Conservation (phyloP, 2,113 vertebrate species). For the Leptobrachium ailaonicum region DNA sequence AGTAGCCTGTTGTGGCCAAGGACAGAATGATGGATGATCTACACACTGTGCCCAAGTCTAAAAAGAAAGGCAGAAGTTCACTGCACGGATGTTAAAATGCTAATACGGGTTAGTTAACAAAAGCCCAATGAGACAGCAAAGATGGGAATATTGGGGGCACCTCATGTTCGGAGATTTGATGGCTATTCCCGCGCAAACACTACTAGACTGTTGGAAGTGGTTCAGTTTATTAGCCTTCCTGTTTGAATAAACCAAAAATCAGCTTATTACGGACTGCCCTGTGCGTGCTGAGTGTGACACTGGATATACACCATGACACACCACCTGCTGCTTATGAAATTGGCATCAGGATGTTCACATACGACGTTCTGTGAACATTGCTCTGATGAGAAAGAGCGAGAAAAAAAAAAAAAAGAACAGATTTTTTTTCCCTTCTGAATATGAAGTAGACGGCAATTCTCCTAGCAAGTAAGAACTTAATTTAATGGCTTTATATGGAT, state of each 20-base stretch:
- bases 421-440: slow-evolving; percentile 52
- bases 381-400: slow-evolving; percentile 51
- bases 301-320: not conserved
- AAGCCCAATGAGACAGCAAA: slow-evolving; percentile 61
- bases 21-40: slow-evolving; percentile 81
- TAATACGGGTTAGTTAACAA: slow-evolving; percentile 75
- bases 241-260: slow-evolving; percentile 48
- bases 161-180: slow-evolving; percentile 56
- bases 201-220: slow-evolving; percentile 49
- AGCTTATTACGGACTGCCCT: slow-evolving; percentile 47
- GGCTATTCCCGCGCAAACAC: slow-evolving; percentile 51
- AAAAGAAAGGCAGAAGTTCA: slow-evolving; percentile 76
- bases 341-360: slow-evolving; percentile 41
- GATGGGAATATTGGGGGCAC: slow-evolving; percentile 59
- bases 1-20: slow-evolving; percentile 78
- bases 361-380: slow-evolving; percentile 52
- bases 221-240: slow-evolving; percentile 50
- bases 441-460: slow-evolving; percentile 62
- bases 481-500: slow-evolving; percentile 60
- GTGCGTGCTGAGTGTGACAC: slow-evolving; percentile 8
- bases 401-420: slow-evolving; percentile 62
- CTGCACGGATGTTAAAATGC: slow-evolving; percentile 82
- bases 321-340: slow-evolving; percentile 38
- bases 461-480: slow-evolving; percentile 59
- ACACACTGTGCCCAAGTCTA: slow-evolving; percentile 68